A percentile compares a stretch with the other conserved stretches of the same genome.
Conservation (phyloP, 2,797 vertebrate species). For the Somateria mollissima region DNA sequence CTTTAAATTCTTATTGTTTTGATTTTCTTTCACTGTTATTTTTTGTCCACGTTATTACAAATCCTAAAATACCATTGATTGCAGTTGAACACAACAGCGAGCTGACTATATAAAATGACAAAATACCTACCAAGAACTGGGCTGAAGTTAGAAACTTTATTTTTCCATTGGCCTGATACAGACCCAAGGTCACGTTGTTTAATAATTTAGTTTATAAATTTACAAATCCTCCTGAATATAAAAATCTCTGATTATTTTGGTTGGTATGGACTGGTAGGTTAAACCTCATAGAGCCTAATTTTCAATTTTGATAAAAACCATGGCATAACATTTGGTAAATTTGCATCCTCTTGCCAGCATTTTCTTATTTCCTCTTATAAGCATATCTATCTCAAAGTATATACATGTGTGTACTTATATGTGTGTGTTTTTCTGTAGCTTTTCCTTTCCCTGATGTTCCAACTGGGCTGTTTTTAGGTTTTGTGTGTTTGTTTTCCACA, state of each 20-base stretch:
- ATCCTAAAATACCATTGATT: not conserved
- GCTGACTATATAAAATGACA: not conserved
- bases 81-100: not conserved
- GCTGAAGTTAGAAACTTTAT: not conserved
- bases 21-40: not conserved
- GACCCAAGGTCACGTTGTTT: not conserved
- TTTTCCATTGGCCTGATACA: not conserved
- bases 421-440: not conserved
- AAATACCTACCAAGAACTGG: not conserved
- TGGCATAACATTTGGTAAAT: not conserved
- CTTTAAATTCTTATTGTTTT: not conserved
- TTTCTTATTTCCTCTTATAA: not conserved
- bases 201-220: not conserved
- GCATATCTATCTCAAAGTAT: too few relatives aligned
- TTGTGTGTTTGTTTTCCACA: not conserved
- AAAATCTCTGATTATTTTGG: not conserved
- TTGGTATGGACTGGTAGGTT: not conserved
- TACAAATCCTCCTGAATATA: not conserved
- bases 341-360: not conserved
- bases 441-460: not conserved
- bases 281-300: not conserved
- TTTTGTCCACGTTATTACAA: not conserved
- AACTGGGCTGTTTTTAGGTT: not conserved
- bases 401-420: too few relatives aligned
- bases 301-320: not conserved